A percentile compares a stretch with the other conserved stretches of the same genome.
Conservation (phyloP, 2,888 invertebrate genomes). For the Muschampia staudingeri region DNA sequence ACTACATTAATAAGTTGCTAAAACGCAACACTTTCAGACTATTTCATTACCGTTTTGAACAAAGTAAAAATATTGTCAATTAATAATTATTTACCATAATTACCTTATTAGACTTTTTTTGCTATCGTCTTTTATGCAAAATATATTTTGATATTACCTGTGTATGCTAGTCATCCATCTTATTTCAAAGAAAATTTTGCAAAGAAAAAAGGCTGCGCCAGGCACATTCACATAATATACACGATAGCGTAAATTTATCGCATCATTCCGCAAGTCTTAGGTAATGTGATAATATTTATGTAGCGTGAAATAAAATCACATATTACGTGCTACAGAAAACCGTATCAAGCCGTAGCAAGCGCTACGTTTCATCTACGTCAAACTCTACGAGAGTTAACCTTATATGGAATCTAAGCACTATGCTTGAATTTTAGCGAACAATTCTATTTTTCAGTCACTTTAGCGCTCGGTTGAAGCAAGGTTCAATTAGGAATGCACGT, state of each 20-base stretch:
- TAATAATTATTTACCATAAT: no score
- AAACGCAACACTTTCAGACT: no score
- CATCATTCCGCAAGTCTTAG: constrained; percentile 4
- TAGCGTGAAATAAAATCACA: neutral
- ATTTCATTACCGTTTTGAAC: no score
- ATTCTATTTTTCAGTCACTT: constrained; percentile 37
- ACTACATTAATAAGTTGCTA: no score
- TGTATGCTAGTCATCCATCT: no score
- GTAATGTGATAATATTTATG: neutral
- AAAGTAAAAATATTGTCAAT: no score
- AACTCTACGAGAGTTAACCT: constrained; percentile 23
- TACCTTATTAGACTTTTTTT: no score
- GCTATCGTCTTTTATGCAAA: no score
- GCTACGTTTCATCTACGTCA: constrained; percentile 45
- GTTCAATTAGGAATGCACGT: neutral
- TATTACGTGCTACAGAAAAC: constrained; percentile 29
- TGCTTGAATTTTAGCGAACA: constrained; percentile 32
- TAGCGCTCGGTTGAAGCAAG: neutral
- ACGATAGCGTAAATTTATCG: neutral
- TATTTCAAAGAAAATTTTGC: neutral
- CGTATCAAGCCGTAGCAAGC: constrained; percentile 29
- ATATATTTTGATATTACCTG: no score
- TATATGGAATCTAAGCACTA: constrained; percentile 10
- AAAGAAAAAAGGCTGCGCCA: neutral
- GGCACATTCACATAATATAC: neutral